Evolutionary conservation across 92 coral and sea anemone genomes (phyloP).

Genomic region (Phenganax subtilis): DNA sequence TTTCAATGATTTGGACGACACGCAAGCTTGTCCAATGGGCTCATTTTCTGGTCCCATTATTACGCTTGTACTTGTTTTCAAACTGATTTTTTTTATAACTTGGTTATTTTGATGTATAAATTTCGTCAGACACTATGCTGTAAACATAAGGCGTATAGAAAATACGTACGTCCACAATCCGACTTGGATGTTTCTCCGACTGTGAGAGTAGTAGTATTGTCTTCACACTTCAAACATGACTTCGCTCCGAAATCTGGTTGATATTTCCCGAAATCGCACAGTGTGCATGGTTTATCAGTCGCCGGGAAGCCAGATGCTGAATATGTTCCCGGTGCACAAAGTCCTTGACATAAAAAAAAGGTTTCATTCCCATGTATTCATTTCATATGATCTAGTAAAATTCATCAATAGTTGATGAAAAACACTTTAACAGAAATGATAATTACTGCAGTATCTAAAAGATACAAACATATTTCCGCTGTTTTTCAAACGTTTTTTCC

Average conservation of each 20-base stretch:
- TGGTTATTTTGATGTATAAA: not conserved
- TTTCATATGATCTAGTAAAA: too few species aligned
- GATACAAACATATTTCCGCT: too few species aligned
- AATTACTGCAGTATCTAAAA: too few species aligned
- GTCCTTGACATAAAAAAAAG: conserved; percentile 8
- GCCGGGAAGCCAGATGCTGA: conserved; percentile 27
- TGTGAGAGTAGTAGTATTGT: conserved; percentile 16
- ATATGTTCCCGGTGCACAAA: conserved; percentile 22
- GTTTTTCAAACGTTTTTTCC: too few species aligned
- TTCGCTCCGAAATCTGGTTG: conserved; percentile 26
- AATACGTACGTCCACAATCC: conserved; percentile 36
- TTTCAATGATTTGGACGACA: too few species aligned
- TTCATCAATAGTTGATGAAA: too few species aligned
- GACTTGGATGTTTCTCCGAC: not conserved
- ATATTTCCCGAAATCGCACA: conserved; percentile 17
- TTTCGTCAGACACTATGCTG: not conserved
- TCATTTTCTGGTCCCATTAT: too few species aligned
- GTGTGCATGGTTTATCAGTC: not conserved
- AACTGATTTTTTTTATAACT: too few species aligned
- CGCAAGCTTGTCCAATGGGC: too few species aligned
- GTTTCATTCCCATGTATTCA: not conserved
- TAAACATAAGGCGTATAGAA: not conserved
- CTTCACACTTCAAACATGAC: conserved; percentile 23
- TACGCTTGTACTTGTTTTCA: too few species aligned
- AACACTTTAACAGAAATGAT: too few species aligned